Evolutionary conservation across 30 jellyfish, hydroid and myxozoan species (phyloP), one percentile per base, ranked within the genome.

Genomic region (Pseudorhiza aurosa): DNA sequence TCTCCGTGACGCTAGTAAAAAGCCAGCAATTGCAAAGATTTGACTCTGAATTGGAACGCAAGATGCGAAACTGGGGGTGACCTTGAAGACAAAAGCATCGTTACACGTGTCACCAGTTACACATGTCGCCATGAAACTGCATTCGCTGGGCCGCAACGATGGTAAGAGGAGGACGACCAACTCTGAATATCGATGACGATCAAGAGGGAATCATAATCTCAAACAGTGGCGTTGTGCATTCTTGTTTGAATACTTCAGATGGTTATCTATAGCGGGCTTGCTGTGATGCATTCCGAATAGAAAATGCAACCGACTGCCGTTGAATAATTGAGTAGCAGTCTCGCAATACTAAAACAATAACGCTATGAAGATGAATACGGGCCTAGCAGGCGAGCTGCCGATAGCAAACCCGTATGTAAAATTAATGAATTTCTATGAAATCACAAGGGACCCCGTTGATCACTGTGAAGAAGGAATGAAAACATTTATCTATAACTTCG

Each of bases 311-410:
- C 18, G 74, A 24, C 9, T 2, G 75, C 14, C 43, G 36, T 6
- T 73, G 15, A 73, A 73, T 73, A 18, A 73, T 73, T 73, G 17
- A 73, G 35, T 50, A 24, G 45, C 26, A 36, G 8, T 56, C 62
- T 28, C 42, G 32, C 51, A 26, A 57, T 33, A 50, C n/a, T 46
- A 10, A 50, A 51, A 53, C 75, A 63, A 22, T 53, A 22, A 27
- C 7, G 10, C n/a, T 37, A 12, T 15, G 21, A 17, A 11, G 17
- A 33, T 19, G 35, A 68, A 33, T 31, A 9, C 19, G 14, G 64
- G 65, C 82, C 64, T 39, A 42, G 67, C 67, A 22, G 65, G 24
- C 37, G 24, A 4, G 35, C 35, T 53, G 67, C 37, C 24, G 67
- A 53, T 53, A 53, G 67, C 29, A 53, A 19, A 21, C 19, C 24